A percentile compares a stretch with the other conserved stretches of the same genome.
phyloP scores from a whole-genome alignment of 2,888 invertebrate genomes.

The Eupsilia transversa region DNA sequence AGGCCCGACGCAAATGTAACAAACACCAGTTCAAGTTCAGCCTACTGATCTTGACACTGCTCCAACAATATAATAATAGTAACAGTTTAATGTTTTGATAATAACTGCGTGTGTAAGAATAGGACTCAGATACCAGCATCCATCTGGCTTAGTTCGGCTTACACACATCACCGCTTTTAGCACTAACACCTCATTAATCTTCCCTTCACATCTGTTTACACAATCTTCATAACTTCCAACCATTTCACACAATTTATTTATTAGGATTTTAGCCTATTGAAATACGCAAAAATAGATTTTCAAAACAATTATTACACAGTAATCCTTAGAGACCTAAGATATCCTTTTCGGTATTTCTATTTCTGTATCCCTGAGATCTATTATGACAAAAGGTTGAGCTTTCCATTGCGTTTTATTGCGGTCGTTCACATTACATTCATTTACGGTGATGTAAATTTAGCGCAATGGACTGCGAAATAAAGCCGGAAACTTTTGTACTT shows the following conservation, averaged over 20 bases:
- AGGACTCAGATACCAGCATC: slow-evolving; percentile 36
- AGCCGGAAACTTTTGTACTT: slow-evolving; percentile 57
- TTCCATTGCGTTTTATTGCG: slow-evolving; percentile 66
- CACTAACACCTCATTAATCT: slow-evolving; percentile 73
- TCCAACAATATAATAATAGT: slow-evolving; percentile 31
- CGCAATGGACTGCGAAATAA: slow-evolving; percentile 66
- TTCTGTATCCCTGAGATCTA: slow-evolving; percentile 35
- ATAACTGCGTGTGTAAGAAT: slow-evolving; percentile 29
- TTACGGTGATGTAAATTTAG: slow-evolving; percentile 66
- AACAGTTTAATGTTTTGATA: slow-evolving; percentile 40
- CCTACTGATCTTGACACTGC: slow-evolving; percentile 38
- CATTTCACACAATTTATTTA: slow-evolving; percentile 62
- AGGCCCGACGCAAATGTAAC: slow-evolving; percentile 18
- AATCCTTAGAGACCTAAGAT: no score
- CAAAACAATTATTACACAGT: slow-evolving; percentile 37
- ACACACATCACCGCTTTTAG: slow-evolving; percentile 68
- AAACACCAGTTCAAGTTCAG: slow-evolving; percentile 4
- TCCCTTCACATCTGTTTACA: slow-evolving; percentile 68
- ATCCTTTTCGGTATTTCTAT: slow-evolving; percentile 38
- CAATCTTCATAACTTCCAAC: slow-evolving; percentile 69
- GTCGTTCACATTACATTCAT: slow-evolving; percentile 64
- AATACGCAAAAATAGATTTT: slow-evolving; percentile 45
- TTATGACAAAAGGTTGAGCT: slow-evolving; percentile 53
- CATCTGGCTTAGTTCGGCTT: slow-evolving; percentile 71
- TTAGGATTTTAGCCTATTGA: slow-evolving; percentile 45